Evolutionary conservation across 2,113 vertebrate genomes (phyloP), one percentile per base, ranked within the genome.

Genomic region (Panurus biarmicus): DNA sequence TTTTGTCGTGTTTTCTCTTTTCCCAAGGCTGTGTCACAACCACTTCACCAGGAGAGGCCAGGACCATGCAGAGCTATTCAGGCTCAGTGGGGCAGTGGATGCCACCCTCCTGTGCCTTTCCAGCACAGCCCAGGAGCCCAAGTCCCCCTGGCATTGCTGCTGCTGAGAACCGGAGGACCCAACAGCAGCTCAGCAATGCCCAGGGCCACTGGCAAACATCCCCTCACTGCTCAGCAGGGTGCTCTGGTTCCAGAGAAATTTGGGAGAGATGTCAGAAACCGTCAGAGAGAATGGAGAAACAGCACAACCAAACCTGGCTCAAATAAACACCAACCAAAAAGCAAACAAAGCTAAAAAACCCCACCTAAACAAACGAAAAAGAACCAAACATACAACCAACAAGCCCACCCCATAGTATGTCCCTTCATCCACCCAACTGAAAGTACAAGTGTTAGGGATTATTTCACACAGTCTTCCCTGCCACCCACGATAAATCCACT

Each of bases 41-140:
- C 72, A 22, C 51, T 56, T 62, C 69, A 51, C 33, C 53, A 71
- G 76, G 53, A 35, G 56, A 3, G 47, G 45, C 16, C 4, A 24
- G 53, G 53, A 42, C 28, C 0, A 3, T 15, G 45, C 36, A 86
- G 64, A 53, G n/a, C 15, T 4, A 7, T 0, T 0, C 0, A 2
- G 31, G 61, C 19, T 61, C 31, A 21, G 87, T 0, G 0, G 14
- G 47, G 61, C 61, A 50, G 62, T 0, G 0, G 71, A 24, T 11
- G 1, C 0, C 2, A 69, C 23, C 3, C 15, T 50, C n/a, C 1
- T 29, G 2, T 8, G 28, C 74, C 61, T 18, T 6, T 20, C 61
- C 70, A 62, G 16, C 6, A 1, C 66, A 8, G 65, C 70, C 56
- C 61, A 7, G 51, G 73, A 36, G 47, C 47, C n/a, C 17, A 75